Evolutionary conservation across 2,113 vertebrate species (phyloP), one percentile per base, ranked within the genome.

Genomic region (Chaetodon auriga): DNA sequence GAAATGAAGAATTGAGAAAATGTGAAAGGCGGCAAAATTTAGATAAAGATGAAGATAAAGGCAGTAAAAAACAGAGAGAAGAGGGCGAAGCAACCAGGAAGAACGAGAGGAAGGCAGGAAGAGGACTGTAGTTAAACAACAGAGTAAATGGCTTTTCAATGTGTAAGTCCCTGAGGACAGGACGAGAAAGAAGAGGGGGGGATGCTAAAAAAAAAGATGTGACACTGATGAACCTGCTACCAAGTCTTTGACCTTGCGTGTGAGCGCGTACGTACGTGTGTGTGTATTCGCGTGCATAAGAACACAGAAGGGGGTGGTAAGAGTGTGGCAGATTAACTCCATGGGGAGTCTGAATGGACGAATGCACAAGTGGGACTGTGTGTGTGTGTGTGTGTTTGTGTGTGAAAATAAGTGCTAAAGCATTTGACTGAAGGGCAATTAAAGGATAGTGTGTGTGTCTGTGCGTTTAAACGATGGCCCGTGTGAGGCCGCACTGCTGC

Each of bases 351-450:
- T 80, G 84, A 90, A 92, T 81, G 88, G 84, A 79, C 75, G 19
- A 80, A 36, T 88, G 87, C 86, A 87, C 86, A 88, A 80, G 71
- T 87, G 84, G 84, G 80, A 78, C 80, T 62, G 62, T 75, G 80
- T 90, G 73, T 75, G 30, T 30, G 76, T 75, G 80, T 90, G 73
- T 75, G 30, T 30, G 76, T 75, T 23, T 70, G 53, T 69, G 55
- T 51, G 64, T 75, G 72, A 61, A 87, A 81, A 66, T 76, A 83
- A 78, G 70, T 74, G 64, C 74, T 60, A 73, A 84, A 79, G 82
- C 63, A 82, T 89, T 90, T 84, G 82, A 92, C 87, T 92, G 87
- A 91, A 90, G 89, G 90, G 79, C 92, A 90, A 91, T 87, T 93
- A 92, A 93, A 91, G 86, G 86, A 66, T 81, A 68, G 30, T 30